phyloP scores from a whole-genome alignment of 23 tunicate species.

The Botrylloides violaceus region DNA sequence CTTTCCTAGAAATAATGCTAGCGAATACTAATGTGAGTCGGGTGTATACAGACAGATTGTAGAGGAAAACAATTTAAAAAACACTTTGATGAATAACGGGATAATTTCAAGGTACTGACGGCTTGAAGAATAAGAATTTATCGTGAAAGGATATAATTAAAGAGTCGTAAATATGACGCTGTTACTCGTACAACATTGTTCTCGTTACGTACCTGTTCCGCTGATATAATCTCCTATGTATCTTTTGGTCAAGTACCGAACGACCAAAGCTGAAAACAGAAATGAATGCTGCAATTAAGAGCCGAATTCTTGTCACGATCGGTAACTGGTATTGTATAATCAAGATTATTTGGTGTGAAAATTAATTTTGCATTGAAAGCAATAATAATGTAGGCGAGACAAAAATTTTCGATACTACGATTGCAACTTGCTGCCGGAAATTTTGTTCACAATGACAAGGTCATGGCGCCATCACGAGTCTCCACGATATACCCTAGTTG shows the following conservation, averaged over 20 bases:
- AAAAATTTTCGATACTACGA: no score
- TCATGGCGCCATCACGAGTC: no score
- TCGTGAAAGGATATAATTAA: neutral
- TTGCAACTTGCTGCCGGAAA: no score
- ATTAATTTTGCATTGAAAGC: no score
- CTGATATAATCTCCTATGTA: slow-evolving; percentile 29
- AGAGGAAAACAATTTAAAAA: no score
- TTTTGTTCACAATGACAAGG: no score
- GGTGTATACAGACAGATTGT: neutral
- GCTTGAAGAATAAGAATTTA: neutral
- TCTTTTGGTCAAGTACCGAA: slow-evolving; percentile 24
- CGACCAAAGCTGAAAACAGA: slow-evolving; percentile 21
- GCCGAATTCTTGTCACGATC: neutral
- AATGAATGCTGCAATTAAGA: neutral
- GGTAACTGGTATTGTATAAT: neutral
- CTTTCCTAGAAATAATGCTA: neutral
- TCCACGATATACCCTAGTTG: no score
- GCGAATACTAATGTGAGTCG: neutral
- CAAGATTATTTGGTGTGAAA: no score
- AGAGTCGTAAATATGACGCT: neutral
- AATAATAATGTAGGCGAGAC: no score
- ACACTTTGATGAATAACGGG: no score
- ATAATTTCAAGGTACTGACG: neutral
- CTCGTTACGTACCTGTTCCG: slow-evolving; percentile 23
- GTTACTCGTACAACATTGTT: no score